Evolutionary conservation across 1,140 invertebrate species (phyloP), one percentile per base, ranked within the genome.

Genomic region (Drosophila neocordata): DNA sequence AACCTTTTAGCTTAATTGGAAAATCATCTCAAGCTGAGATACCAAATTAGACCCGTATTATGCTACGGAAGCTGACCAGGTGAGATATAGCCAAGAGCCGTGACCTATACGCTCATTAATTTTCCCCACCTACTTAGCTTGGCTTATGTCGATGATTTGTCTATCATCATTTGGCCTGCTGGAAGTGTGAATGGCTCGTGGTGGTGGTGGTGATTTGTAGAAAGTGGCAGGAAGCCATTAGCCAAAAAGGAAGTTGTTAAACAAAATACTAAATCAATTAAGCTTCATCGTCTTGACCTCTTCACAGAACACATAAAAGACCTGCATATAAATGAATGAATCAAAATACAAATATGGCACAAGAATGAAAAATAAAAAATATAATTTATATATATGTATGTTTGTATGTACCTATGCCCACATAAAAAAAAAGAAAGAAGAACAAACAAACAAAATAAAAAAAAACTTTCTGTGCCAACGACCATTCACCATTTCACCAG

Each of bases 241-340:
- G 70, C 62, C 41, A 48, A 48, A 73, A 57, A 63, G 71, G 70
- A 73, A 73, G 71, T 73, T 73, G 70, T 73, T 67, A 51, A 57
- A 74, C 72, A 75, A 73, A 48, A 38, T 31, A 57, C 51, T 22
- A 52, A 69, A 48, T 31, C 12, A n/a, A 69, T 48, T 8, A 34
- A 20, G 24, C 27, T 31, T 31, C n/a, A n/a, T 18, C 13, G 13
- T 34, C 27, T n/a, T 35, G 11, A 5, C 18, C 55, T 20, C 44
- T 44, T 57, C 57, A 22, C 15, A 59, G 44, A 34, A 31, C 24
- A 24, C 53, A 35, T 13, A 44, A 13, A 65, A 69, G 70, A 70
- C 73, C 78, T 77, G 78, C 77, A 81, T 81, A 81, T 81, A 81
- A 81, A 81, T 81, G 64, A 73, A 61, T 34, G 72, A 81, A 81